Conservation (phyloP, 2,797 vertebrate genomes). For the Glossophaga mutica region DNA sequence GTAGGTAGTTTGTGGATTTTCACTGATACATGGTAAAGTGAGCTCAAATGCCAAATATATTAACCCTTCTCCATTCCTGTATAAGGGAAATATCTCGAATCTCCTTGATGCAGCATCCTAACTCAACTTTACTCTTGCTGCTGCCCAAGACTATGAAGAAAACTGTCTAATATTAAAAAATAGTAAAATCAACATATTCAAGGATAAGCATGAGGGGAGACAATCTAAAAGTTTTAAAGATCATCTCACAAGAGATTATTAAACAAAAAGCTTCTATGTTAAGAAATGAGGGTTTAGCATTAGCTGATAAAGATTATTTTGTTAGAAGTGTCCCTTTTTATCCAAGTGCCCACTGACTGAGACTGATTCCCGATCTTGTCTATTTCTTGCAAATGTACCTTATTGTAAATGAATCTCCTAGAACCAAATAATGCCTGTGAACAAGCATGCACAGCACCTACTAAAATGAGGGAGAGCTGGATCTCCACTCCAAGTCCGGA, state of each 20-base stretch:
- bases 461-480: neutral
- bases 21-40: neutral
- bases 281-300: neutral
- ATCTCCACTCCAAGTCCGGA: neutral
- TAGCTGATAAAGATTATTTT: neutral
- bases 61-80: neutral
- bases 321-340: neutral
- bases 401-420: neutral
- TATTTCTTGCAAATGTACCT: neutral
- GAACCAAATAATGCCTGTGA: neutral
- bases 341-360: neutral
- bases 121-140: neutral
- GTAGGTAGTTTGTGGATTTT: neutral
- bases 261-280: neutral
- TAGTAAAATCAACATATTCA: conserved; percentile 37
- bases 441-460: neutral
- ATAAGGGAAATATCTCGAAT: neutral
- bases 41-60: neutral
- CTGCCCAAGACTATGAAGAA: conserved; percentile 8
- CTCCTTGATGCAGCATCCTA: neutral
- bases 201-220: neutral
- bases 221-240: neutral
- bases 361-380: neutral
- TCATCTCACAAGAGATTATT: neutral
- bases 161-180: neutral